These are phyloP conservation scores for Alethe castanea DNA, from an alignment of 2,113 vertebrate genomes.

Conservation along the genomic window DNA sequence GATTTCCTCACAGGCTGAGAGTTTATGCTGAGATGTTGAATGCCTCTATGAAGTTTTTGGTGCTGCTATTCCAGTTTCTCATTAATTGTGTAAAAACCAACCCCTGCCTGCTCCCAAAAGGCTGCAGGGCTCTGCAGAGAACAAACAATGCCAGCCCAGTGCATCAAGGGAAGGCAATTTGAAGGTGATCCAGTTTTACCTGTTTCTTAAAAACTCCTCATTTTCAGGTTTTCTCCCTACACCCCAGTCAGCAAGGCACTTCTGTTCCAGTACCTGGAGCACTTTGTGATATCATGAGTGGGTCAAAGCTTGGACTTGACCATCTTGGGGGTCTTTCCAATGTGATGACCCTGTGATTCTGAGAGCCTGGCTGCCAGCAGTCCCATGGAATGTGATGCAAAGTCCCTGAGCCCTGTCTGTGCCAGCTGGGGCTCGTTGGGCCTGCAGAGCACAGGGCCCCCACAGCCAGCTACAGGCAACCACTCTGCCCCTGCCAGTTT, in stretches of 20 bases:
- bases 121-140: neutral
- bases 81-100: neutral
- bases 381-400: rapidly evolving
- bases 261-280: neutral
- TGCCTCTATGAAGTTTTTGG: neutral
- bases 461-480: neutral
- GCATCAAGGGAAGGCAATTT: neutral
- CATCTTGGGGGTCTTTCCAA: neutral
- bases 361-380: neutral
- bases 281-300: neutral
- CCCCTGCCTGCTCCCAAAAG: neutral
- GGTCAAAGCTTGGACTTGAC: neutral
- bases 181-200: neutral
- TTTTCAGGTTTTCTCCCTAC: neutral
- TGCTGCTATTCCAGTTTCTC: neutral
- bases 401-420: neutral
- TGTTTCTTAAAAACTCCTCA: neutral
- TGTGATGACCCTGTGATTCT: neutral
- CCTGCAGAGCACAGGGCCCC: neutral
- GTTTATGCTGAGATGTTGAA: neutral
- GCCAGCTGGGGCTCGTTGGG: neutral
- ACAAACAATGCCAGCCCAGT: neutral
- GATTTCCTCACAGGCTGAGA: neutral
- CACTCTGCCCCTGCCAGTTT: neutral
- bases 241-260: neutral